A percentile compares a stretch with the other conserved stretches of the same genome.
These are phyloP conservation scores for Allophyes oxyacanthae DNA, from an alignment of 2,888 invertebrate species.

Conservation along the genomic window DNA sequence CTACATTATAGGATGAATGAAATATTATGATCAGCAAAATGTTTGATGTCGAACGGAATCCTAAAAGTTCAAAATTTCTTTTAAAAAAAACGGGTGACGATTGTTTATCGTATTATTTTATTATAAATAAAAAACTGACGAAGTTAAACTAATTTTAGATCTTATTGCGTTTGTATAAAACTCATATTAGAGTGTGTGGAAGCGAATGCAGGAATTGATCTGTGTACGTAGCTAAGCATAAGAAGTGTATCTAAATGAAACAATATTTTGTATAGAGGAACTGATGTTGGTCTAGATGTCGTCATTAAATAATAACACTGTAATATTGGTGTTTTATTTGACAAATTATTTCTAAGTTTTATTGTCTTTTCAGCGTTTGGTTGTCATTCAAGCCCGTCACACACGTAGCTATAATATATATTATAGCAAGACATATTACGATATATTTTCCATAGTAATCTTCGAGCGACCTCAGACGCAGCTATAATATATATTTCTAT, in stretches of 20 bases:
- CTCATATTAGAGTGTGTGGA: slow-evolving; percentile 36
- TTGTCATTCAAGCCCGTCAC: too few relatives aligned
- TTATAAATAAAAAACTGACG: slow-evolving; percentile 8
- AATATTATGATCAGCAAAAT: neutral
- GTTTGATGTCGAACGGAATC: slow-evolving; percentile 24
- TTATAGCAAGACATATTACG: too few relatives aligned
- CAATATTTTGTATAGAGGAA: slow-evolving; percentile 79
- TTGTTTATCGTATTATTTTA: slow-evolving; percentile 18
- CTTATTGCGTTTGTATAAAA: slow-evolving; percentile 32
- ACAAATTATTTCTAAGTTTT: neutral
- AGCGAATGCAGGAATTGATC: slow-evolving; percentile 62
- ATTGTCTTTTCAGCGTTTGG: too few relatives aligned
- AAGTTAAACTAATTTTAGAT: slow-evolving; percentile 24
- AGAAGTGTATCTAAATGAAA: slow-evolving; percentile 66
- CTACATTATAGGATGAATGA: neutral
- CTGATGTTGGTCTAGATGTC: slow-evolving; percentile 70
- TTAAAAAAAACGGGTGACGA: neutral
- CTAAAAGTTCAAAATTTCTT: slow-evolving; percentile 19
- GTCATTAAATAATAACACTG: slow-evolving; percentile 70
- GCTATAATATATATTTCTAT: too few relatives aligned
- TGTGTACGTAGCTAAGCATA: slow-evolving; percentile 56
- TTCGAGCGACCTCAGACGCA: too few relatives aligned
- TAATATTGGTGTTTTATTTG: slow-evolving; percentile 58
- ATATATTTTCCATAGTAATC: too few relatives aligned
- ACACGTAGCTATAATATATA: too few relatives aligned